Percentiles rank a stretch among this genome's conserved stretches.
Evolutionary conservation across 2,113 vertebrate genomes (phyloP).

Genomic region (Mirza zaza): DNA sequence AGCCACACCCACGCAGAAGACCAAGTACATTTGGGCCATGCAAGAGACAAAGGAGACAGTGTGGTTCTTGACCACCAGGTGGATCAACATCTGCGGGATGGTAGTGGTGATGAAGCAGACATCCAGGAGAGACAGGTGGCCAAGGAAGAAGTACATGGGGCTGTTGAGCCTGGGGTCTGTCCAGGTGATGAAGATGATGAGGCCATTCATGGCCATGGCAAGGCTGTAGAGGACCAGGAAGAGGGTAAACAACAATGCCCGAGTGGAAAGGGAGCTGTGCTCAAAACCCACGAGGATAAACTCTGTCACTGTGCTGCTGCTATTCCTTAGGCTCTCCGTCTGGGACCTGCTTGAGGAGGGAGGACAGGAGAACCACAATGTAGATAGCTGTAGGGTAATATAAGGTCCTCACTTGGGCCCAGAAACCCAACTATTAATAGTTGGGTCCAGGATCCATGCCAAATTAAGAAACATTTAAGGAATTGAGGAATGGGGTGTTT

Average conservation of each 20-base stretch:
- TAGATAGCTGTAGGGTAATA: neutral
- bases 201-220: slow-evolving; percentile 55
- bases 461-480: neutral
- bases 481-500: neutral
- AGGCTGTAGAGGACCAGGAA: slow-evolving; percentile 58
- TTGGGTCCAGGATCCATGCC: neutral
- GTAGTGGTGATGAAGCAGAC: slow-evolving; percentile 65
- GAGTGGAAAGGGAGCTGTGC: neutral
- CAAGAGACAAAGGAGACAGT: slow-evolving; percentile 30
- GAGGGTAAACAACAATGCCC: slow-evolving; percentile 38
- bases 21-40: slow-evolving; percentile 56
- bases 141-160: slow-evolving; percentile 66
- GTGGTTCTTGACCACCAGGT: slow-evolving; percentile 49
- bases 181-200: slow-evolving; percentile 65
- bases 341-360: neutral
- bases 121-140: slow-evolving; percentile 55
- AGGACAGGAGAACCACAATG: neutral
- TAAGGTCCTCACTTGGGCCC: neutral
- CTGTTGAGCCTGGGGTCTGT: slow-evolving; percentile 56
- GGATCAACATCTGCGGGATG: slow-evolving; percentile 61
- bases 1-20: neutral
- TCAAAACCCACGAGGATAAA: slow-evolving; percentile 65
- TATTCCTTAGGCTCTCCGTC: neutral
- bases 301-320: slow-evolving; percentile 35
- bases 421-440: neutral